These are phyloP conservation scores for Zaprionus ghesquierei DNA, from an alignment of 1,140 invertebrate species.

Conservation along the genomic window DNA sequence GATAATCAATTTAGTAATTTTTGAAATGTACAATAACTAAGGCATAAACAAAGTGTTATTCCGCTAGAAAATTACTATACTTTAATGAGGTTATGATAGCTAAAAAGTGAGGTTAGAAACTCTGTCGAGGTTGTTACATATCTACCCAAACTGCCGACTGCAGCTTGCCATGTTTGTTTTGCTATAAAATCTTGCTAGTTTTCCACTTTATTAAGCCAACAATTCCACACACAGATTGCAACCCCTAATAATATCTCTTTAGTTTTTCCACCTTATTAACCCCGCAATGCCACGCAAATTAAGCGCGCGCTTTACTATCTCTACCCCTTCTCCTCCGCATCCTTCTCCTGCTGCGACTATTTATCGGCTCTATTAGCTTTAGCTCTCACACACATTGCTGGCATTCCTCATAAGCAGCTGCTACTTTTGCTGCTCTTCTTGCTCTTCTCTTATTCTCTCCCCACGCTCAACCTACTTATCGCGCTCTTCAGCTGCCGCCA, in stretches of 20 bases:
- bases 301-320: neutral
- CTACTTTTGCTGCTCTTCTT: neutral
- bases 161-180: too few species aligned
- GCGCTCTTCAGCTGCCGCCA: conserved; percentile 7
- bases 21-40: too few species aligned
- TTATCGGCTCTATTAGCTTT: conserved; percentile 15
- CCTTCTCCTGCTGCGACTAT: neutral
- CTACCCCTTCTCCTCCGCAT: neutral
- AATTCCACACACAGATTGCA: neutral
- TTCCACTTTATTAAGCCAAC: neutral
- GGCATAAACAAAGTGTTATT: too few species aligned
- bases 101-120: too few species aligned
- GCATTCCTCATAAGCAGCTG: conserved; percentile 9
- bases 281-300: neutral
- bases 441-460: neutral
- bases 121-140: too few species aligned
- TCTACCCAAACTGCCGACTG: too few species aligned
- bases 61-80: too few species aligned
- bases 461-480: neutral
- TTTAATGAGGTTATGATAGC: too few species aligned
- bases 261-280: neutral
- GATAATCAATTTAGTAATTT: too few species aligned
- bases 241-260: neutral
- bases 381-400: neutral
- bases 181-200: too few species aligned